Conservation (phyloP, 1,140 invertebrate species). For the Drosophila cardini region DNA sequence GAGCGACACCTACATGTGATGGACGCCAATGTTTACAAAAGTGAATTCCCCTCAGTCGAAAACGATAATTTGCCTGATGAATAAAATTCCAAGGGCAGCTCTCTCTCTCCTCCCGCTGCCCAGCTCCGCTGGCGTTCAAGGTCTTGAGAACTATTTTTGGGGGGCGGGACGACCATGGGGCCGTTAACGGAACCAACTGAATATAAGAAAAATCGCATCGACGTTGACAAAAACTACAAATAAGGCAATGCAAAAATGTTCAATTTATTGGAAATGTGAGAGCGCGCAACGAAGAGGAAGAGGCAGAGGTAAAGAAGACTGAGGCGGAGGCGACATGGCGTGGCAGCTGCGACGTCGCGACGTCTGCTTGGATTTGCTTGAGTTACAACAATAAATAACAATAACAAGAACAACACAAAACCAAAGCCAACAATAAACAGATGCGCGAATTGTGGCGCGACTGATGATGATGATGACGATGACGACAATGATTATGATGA, state of each 20-base stretch:
- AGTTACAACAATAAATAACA: constrained; percentile 69
- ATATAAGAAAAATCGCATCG: constrained; percentile 57
- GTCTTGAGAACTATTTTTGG: constrained; percentile 74
- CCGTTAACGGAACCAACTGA: constrained; percentile 50
- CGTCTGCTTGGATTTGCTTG: constrained; percentile 78
- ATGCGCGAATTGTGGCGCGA: constrained; percentile 59
- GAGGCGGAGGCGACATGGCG: constrained; percentile 32
- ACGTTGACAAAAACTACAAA: constrained; percentile 74
- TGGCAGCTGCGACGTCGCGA: constrained; percentile 67
- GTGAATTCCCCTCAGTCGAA: constrained; percentile 1
- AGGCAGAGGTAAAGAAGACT: constrained; percentile 9
- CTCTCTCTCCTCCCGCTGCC: not conserved
- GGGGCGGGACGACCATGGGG: constrained; percentile 44
- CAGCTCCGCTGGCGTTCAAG: constrained; percentile 34
- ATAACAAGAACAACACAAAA: constrained; percentile 37
- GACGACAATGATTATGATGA: constrained; percentile 44
- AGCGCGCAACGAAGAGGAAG: constrained; percentile 3
- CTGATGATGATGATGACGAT: constrained; percentile 44
- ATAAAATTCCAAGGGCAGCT: constrained; percentile 68
- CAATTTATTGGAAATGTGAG: constrained; percentile 68
- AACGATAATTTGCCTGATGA: constrained; percentile 53
- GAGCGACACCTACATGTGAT: constrained; percentile 9
- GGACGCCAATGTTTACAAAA: constrained; percentile 28
- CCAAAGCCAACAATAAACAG: constrained; percentile 52
- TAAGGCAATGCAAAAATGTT: constrained; percentile 77